phyloP scores from a whole-genome alignment of 2,113 vertebrate species.

The Dipodomys stephensi region DNA sequence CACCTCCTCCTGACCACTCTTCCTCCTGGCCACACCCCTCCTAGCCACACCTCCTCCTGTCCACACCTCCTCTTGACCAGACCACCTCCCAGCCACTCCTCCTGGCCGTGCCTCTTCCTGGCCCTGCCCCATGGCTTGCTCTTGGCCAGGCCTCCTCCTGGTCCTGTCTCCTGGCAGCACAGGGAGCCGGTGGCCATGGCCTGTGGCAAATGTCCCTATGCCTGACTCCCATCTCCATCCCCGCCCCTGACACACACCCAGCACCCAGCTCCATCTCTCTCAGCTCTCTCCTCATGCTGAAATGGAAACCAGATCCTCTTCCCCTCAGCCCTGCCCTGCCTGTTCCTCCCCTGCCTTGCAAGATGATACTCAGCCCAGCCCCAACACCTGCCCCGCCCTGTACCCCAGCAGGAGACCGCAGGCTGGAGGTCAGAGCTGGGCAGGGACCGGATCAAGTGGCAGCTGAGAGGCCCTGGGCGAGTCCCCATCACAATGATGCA shows the following conservation, averaged over 20 bases:
- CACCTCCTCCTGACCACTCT: neutral
- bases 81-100: neutral
- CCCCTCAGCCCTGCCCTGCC: neutral
- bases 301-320: neutral
- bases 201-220: neutral
- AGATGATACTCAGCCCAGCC: neutral
- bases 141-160: neutral
- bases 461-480: neutral
- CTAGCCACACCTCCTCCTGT: too few relatives aligned
- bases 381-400: neutral
- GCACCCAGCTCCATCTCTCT: neutral
- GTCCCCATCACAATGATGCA: neutral
- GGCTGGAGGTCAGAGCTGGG: neutral
- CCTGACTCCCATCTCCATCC: neutral
- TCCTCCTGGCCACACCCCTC: rapidly evolving
- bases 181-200: rapidly evolving
- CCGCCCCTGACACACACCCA: neutral
- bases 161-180: neutral
- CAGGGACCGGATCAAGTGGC: neutral
- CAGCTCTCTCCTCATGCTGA: neutral
- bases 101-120: neutral
- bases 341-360: neutral
- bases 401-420: too few relatives aligned
- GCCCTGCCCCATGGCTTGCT: too few relatives aligned
- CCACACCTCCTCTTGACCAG: too few relatives aligned